These are phyloP conservation scores for Arizona elegans DNA, from an alignment of 2,113 vertebrate genomes.

Conservation along the genomic window DNA sequence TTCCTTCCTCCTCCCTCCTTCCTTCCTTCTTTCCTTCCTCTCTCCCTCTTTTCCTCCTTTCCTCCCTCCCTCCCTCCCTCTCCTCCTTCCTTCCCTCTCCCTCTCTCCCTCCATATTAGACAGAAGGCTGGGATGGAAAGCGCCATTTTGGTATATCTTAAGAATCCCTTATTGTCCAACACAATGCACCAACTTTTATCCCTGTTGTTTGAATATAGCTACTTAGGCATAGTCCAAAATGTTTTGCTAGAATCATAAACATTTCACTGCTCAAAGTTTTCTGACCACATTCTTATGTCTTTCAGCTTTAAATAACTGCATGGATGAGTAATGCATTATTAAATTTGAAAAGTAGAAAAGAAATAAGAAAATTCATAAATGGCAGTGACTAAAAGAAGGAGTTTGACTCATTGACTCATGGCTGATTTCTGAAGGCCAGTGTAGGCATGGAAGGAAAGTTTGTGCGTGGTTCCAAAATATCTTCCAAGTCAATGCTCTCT, in stretches of 20 bases:
- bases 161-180: background rate
- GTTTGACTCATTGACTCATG: background rate
- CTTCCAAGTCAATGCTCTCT: background rate
- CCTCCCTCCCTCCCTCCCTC: too few species aligned
- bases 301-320: background rate
- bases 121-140: background rate
- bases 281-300: background rate
- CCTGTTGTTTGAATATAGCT: background rate
- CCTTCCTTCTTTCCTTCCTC: too few species aligned
- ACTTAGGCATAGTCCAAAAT: background rate
- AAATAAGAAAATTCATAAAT: background rate
- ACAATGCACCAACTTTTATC: background rate
- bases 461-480: background rate
- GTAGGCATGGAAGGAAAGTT: background rate
- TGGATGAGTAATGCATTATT: background rate
- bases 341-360: background rate
- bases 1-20: too few species aligned
- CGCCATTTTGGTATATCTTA: background rate
- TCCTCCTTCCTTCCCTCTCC: rapidly evolving
- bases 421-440: background rate
- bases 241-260: background rate
- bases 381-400: background rate
- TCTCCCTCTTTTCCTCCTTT: too few species aligned
- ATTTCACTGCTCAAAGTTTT: background rate
- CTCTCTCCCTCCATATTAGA: background rate